Evolutionary conservation across 92 coral and sea anemone genomes (phyloP), one percentile per base, ranked within the genome.

Genomic region (Isaurus tuberculatus): DNA sequence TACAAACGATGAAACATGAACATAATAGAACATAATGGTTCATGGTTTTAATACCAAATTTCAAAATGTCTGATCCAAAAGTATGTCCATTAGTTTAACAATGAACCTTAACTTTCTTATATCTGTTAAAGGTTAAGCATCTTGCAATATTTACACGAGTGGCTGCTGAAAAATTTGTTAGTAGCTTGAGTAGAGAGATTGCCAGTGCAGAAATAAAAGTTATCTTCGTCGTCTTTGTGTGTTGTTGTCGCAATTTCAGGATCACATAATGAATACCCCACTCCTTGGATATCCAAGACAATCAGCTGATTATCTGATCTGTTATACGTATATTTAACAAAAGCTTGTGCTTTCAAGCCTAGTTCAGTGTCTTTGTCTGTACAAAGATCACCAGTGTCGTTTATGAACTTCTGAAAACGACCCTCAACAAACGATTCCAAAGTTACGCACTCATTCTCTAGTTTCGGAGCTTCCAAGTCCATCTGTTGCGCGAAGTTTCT

Each of bases 201-300:
- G 0, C 93, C 90, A 1, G 73, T 53, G 44, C 90, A 90, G 70
- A 90, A 86, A 27, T 79, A 68, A 43, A 90, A 79, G 33, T 4
- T 19, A 19, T 88, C 42, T 19, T 91, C 72, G 7, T 70, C 84
- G 61, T 64, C 94, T 19, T 17, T 55, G 42, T 79, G 80, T 16
- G 36, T 53, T 7, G 84, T 4, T 55, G 86, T 83, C 29, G 91
- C 91, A 77, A 84, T 83, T 60, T 90, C 89, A 19, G 90, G 94
- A 53, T 91, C 86, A 34, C 75, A 87, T 4, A 91, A 73, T 0
- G 78, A 13, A 51, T 69, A 58, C 1, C 72, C 84, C 22, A 81
- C 85, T 6, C 94, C 94, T 51, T 90, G 91, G 48, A 90, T 72
- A 79, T 87, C 94, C 7, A 90, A 44, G 1, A 91, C 80, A 60